Evolutionary conservation across 2,113 vertebrate species (phyloP).

Genomic region (Brachionichthys hirsutus): DNA sequence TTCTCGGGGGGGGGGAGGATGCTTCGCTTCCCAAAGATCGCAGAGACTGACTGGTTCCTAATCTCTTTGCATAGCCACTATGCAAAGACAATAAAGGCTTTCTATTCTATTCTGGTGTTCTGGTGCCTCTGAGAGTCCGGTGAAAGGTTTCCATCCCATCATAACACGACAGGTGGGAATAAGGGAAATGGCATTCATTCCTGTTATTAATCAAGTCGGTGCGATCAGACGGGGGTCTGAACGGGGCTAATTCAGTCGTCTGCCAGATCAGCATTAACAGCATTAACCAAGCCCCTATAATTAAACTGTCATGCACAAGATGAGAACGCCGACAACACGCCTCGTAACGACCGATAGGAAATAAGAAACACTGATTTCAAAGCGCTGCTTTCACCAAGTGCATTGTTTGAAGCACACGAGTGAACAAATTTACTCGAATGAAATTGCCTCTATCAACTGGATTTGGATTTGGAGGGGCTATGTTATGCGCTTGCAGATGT

Average conservation of each 20-base stretch:
- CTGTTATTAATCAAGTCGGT: too few relatives aligned
- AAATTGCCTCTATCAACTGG: too few relatives aligned
- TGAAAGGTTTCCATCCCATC: not conserved
- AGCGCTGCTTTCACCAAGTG: conserved; percentile 1
- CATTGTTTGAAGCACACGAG: not conserved
- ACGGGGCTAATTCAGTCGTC: not conserved
- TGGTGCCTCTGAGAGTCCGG: conserved; percentile 11
- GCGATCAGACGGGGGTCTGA: too few relatives aligned
- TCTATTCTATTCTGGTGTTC: too few relatives aligned
- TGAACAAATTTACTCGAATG: too few relatives aligned
- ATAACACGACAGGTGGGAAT: conserved; percentile 38
- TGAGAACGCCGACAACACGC: conserved; percentile 4
- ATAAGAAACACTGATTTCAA: not conserved
- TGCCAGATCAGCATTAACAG: conserved; percentile 1
- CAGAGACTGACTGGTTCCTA: too few relatives aligned
- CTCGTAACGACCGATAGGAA: conserved; percentile 1
- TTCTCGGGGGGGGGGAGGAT: conserved; percentile 46
- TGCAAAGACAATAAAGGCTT: too few relatives aligned
- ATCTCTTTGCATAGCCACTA: too few relatives aligned
- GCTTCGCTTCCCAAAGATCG: conserved; percentile 50
- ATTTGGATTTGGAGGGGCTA: too few relatives aligned
- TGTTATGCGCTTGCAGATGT: too few relatives aligned
- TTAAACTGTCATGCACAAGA: conserved; percentile 40
- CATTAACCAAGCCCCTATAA: conserved; percentile 22
- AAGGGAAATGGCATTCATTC: conserved; percentile 7